These are phyloP conservation scores for Hirundo rustica DNA, from an alignment of 2,797 vertebrate genomes.

Conservation along the genomic window DNA sequence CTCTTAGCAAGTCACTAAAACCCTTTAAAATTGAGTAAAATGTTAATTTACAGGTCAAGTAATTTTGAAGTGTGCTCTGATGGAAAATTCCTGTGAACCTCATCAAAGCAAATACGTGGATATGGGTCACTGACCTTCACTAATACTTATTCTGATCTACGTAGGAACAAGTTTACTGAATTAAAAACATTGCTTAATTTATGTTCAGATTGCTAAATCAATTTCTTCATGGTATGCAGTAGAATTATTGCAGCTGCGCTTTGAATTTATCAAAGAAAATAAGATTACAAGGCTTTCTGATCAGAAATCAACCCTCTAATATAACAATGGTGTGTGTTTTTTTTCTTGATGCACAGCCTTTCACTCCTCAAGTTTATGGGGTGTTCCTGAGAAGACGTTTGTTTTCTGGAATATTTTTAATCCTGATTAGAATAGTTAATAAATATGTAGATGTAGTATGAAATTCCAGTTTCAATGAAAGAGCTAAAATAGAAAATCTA, in stretches of 20 bases:
- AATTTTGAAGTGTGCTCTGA: conserved; percentile 36
- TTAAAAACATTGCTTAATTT: conserved; percentile 62
- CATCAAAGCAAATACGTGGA: conserved; percentile 18
- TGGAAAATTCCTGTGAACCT: conserved; percentile 21
- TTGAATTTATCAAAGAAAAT: conserved; percentile 30
- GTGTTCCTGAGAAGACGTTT: neutral
- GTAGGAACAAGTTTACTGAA: conserved; percentile 39
- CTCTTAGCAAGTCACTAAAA: neutral
- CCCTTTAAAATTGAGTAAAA: neutral
- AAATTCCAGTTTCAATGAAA: neutral
- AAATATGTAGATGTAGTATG: neutral
- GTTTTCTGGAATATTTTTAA: neutral
- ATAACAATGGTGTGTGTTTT: neutral
- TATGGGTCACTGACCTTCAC: conserved; percentile 14
- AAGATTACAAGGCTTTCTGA: neutral
- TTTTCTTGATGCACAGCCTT: neutral
- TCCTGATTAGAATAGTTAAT: neutral
- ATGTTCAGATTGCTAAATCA: conserved; percentile 51
- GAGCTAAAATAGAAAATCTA: neutral
- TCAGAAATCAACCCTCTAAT: neutral
- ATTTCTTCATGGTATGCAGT: conserved; percentile 53
- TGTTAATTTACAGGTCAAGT: conserved; percentile 52
- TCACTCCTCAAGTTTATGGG: neutral
- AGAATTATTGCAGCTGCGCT: conserved; percentile 38
- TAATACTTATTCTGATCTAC: conserved; percentile 50